Conservation (phyloP, 1,140 invertebrate genomes). For the Phymastichus coffea region DNA sequence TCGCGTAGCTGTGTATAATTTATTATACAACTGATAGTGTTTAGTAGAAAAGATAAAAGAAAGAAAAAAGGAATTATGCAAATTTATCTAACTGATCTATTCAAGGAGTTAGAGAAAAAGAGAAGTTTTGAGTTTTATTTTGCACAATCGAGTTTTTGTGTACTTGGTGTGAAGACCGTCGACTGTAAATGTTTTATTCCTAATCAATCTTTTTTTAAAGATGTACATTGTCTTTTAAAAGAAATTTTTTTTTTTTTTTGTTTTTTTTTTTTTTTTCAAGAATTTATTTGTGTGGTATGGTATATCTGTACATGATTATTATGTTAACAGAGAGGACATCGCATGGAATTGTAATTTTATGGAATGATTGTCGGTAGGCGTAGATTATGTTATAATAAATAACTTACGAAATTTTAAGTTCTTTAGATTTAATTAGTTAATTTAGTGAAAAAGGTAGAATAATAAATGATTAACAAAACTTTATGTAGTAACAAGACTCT, state of each 20-base stretch:
- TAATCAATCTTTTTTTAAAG: conserved; percentile 22
- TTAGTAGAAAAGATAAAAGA: conserved; percentile 7
- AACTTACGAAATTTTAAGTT: conserved; percentile 11
- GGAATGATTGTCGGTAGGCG: conserved; percentile 11
- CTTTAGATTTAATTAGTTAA: conserved; percentile 15
- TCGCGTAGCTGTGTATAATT: conserved; percentile 14
- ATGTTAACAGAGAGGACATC: conserved; percentile 11
- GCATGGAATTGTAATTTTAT: conserved; percentile 26
- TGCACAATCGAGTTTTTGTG: conserved; percentile 15
- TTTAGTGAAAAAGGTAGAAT: conserved; percentile 9
- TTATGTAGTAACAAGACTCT: not conserved
- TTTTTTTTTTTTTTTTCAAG: too few species aligned
- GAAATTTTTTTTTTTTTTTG: not conserved
- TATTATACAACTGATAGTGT: conserved; percentile 2
- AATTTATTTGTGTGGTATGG: conserved; percentile 18
- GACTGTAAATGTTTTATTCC: conserved; percentile 28
- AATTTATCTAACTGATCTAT: conserved; percentile 19
- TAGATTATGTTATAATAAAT: conserved; percentile 22
- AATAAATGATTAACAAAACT: not conserved
- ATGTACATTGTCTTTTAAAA: conserved; percentile 23
- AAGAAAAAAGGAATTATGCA: conserved; percentile 11
- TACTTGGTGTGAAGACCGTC: conserved; percentile 20
- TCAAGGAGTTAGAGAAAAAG: conserved; percentile 3
- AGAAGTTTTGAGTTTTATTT: conserved; percentile 24
- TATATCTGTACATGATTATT: conserved; percentile 23